Conservation (phyloP, 1,140 invertebrate species). For the Papilio polytes region DNA sequence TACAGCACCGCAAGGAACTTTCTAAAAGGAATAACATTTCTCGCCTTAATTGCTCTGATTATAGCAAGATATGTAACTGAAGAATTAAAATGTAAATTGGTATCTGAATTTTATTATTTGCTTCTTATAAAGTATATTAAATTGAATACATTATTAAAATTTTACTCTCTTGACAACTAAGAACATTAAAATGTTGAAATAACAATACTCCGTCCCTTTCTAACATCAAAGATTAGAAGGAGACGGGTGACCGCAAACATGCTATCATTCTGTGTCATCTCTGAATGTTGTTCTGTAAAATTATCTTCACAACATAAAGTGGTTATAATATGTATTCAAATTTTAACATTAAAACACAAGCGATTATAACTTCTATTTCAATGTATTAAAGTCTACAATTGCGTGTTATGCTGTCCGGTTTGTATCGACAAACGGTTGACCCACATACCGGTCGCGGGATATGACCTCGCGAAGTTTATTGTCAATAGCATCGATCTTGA, state of each 20-base stretch:
- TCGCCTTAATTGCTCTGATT: conserved; percentile 11
- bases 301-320: conserved; percentile 37
- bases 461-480: conserved; percentile 76
- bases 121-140: background rate
- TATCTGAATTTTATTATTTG: conserved; percentile 15
- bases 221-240: conserved; percentile 8
- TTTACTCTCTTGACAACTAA: conserved; percentile 2
- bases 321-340: conserved; percentile 33
- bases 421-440: conserved; percentile 59
- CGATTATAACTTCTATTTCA: background rate
- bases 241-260: conserved; percentile 29
- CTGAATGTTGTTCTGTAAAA: conserved; percentile 38
- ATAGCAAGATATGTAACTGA: conserved; percentile 1
- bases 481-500: conserved; percentile 61
- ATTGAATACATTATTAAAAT: conserved; percentile 21
- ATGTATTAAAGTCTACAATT: background rate
- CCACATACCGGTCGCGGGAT: conserved; percentile 70
- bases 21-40: background rate
- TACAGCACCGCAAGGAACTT: background rate
- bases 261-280: conserved; percentile 40
- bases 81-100: conserved; percentile 11
- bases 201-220: conserved; percentile 21
- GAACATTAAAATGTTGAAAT: conserved; percentile 30
- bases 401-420: background rate
- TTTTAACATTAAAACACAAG: background rate